A percentile compares a stretch with the other conserved stretches of the same genome.
These are phyloP conservation scores for Halcyon leucocephala DNA, from an alignment of 2,797 vertebrate genomes.

Conservation along the genomic window DNA sequence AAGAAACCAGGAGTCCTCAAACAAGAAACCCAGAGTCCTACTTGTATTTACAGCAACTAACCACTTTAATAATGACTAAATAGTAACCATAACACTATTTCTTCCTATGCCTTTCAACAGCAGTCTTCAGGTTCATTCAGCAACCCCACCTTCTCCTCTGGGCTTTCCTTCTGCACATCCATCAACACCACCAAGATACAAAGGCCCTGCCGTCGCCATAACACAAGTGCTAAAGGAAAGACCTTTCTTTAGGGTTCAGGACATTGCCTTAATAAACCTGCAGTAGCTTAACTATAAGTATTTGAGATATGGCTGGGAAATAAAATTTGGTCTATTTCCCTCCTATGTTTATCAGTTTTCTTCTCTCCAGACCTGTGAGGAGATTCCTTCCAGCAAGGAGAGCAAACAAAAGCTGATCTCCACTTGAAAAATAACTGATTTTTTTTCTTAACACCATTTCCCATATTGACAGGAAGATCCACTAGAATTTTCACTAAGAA, in stretches of 20 bases:
- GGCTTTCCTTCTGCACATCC: background rate
- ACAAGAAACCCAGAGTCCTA: background rate
- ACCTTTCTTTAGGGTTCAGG: background rate
- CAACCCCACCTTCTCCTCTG: background rate
- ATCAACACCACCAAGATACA: accelerated
- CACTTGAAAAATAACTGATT: background rate
- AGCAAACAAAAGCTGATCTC: background rate
- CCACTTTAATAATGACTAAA: background rate
- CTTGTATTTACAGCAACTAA: background rate
- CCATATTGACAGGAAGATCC: background rate
- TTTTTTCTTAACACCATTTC: background rate
- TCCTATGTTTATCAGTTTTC: background rate
- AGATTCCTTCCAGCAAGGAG: background rate
- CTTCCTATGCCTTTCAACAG: background rate
- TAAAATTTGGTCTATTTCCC: background rate
- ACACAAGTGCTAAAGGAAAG: background rate
- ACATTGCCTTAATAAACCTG: background rate
- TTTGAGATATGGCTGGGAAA: background rate
- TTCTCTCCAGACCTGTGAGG: background rate
- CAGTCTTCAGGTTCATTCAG: background rate
- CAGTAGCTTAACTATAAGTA: background rate
- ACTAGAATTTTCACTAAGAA: background rate
- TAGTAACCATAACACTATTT: background rate
- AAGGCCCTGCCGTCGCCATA: background rate
- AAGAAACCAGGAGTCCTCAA: background rate